Evolutionary conservation across 2,113 vertebrate species (phyloP).

Genomic region (Phalacrocorax pelagicus): DNA sequence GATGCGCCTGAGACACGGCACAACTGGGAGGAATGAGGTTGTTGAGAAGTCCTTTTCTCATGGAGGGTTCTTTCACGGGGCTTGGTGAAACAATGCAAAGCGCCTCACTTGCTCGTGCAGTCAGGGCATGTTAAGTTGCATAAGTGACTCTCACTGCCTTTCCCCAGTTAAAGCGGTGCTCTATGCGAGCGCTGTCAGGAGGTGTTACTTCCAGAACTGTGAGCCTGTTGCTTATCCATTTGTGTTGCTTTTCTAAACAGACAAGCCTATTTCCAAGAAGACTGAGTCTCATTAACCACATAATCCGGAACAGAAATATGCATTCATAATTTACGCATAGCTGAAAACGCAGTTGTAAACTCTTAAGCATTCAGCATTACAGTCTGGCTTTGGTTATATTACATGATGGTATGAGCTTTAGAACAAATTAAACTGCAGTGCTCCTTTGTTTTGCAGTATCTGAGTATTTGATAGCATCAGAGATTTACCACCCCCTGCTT

Average conservation of each 20-base stretch:
- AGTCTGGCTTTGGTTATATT: slow-evolving; percentile 32
- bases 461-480: neutral
- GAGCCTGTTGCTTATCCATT: slow-evolving; percentile 43
- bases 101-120: neutral
- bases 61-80: neutral
- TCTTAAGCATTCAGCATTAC: neutral
- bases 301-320: slow-evolving; percentile 43
- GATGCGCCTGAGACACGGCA: fast-evolving
- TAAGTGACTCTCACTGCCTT: slow-evolving; percentile 27
- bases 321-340: slow-evolving; percentile 46
- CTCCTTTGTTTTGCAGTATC: neutral
- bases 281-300: slow-evolving; percentile 10
- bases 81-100: neutral
- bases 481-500: neutral
- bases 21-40: neutral
- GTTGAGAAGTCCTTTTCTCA: neutral
- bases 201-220: slow-evolving; percentile 52
- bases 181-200: slow-evolving; percentile 34
- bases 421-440: slow-evolving; percentile 23
- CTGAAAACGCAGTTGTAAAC: slow-evolving; percentile 48
- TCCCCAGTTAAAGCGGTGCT: neutral
- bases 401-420: slow-evolving; percentile 15
- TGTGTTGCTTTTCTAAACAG: slow-evolving; percentile 26
- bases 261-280: slow-evolving; percentile 43
- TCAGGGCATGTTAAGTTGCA: slow-evolving; percentile 11